A percentile compares a stretch with the other conserved stretches of the same genome.
Conservation (phyloP, 2,113 vertebrate genomes). For the Crocuta crocuta region DNA sequence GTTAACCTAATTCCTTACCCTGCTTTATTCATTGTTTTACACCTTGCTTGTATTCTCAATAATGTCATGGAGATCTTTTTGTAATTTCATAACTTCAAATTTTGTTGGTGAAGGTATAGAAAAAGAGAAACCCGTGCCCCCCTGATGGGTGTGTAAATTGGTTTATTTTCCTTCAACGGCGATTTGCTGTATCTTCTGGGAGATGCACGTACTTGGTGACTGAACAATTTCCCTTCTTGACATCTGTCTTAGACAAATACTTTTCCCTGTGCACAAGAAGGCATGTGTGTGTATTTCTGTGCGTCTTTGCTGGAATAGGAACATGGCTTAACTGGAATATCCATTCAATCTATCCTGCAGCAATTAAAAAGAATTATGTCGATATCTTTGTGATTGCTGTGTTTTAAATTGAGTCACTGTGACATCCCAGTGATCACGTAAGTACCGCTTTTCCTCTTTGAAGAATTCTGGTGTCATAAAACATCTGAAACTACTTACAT, state of each 20-base stretch:
- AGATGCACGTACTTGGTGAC: neutral
- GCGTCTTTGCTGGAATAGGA: neutral
- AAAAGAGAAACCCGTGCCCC: neutral
- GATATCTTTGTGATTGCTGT: neutral
- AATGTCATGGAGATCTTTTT: neutral
- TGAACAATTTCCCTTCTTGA: neutral
- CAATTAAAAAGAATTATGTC: neutral
- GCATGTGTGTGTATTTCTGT: neutral
- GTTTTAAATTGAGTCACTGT: neutral
- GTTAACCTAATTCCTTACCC: neutral
- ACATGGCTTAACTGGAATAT: neutral
- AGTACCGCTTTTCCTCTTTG: neutral
- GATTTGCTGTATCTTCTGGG: neutral
- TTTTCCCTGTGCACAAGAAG: neutral
- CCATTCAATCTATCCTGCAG: neutral
- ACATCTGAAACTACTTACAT: neutral
- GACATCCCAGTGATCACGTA: neutral
- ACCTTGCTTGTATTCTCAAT: neutral
- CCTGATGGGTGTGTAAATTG: neutral
- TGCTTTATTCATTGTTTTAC: neutral
- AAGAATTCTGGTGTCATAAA: neutral
- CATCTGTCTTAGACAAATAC: neutral
- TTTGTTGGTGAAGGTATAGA: neutral
- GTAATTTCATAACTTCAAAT: slow-evolving; percentile 29
- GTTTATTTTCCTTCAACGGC: neutral